These are phyloP conservation scores for Netelia virgata DNA, from an alignment of 2,888 invertebrate species.

Conservation along the genomic window DNA sequence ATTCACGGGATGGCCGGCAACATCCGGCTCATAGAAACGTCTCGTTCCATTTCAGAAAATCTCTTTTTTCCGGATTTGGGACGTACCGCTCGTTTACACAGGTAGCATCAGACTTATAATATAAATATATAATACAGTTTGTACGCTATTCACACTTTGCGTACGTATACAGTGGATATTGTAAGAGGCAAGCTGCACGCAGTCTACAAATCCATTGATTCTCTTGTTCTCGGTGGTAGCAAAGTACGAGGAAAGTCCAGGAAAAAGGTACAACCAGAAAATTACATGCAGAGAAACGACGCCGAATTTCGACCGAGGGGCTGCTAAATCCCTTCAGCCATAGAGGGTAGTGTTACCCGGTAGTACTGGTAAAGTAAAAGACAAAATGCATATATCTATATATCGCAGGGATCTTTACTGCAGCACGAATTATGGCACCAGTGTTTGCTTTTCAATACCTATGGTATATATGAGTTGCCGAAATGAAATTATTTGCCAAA, in stretches of 20 bases:
- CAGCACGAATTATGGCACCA: not conserved
- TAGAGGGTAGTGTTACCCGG: slow-evolving; percentile 36
- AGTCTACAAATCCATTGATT: slow-evolving; percentile 61
- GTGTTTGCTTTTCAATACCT: slow-evolving; percentile 1
- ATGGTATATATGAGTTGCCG: too few relatives aligned
- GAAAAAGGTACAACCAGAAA: not conserved
- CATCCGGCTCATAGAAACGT: slow-evolving; percentile 76
- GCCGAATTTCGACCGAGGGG: slow-evolving; percentile 11
- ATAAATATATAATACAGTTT: not conserved
- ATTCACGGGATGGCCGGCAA: slow-evolving; percentile 26
- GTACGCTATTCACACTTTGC: not conserved
- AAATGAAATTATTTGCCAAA: slow-evolving; percentile 35
- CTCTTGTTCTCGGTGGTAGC: slow-evolving; percentile 46
- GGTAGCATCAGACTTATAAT: not conserved
- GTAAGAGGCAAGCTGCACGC: not conserved
- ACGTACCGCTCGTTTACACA: slow-evolving; percentile 23
- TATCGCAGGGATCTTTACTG: not conserved
- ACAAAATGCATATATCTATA: not conserved
- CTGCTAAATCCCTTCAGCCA: slow-evolving; percentile 22
- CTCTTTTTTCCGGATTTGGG: slow-evolving; percentile 76
- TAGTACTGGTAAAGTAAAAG: not conserved
- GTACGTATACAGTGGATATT: not conserved
- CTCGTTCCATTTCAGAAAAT: slow-evolving; percentile 71
- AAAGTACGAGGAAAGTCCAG: not conserved
- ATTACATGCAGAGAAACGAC: not conserved